Conservation (phyloP, 2,888 invertebrate genomes). For the Malthinus seriepunctatus region DNA sequence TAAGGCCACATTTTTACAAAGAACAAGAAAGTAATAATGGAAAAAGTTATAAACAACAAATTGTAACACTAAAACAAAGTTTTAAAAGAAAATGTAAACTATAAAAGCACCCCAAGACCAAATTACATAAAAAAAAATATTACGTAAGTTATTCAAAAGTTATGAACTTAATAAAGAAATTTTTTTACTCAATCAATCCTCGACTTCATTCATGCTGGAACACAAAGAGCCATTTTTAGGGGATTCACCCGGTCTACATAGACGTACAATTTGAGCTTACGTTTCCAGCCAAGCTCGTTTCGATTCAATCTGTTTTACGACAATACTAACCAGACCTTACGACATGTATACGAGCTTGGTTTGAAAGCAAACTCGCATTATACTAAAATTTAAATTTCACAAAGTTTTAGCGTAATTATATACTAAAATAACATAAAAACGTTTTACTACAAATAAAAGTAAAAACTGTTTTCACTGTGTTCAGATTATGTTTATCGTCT, state of each 20-base stretch:
- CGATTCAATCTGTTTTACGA: constrained; percentile 23
- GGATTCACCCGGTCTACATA: constrained; percentile 30
- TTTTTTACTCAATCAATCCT: not conserved
- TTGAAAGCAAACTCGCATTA: not conserved
- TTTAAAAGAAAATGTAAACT: no score
- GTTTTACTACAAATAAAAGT: no score
- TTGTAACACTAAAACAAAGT: not conserved
- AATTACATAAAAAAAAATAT: no score
- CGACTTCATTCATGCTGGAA: constrained; percentile 19
- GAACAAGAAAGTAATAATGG: not conserved
- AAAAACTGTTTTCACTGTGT: no score
- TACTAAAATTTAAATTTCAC: not conserved
- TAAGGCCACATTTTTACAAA: not conserved
- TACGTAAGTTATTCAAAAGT: no score
- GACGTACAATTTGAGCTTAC: constrained; percentile 15
- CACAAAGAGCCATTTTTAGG: constrained; percentile 36
- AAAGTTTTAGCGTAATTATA: no score
- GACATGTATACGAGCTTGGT: constrained; percentile 8
- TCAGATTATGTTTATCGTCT: no score
- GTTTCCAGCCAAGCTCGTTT: constrained; percentile 1
- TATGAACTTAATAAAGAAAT: no score
- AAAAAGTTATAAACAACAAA: not conserved
- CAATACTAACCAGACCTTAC: constrained; percentile 19
- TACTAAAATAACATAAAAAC: no score
- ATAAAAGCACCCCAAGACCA: no score